These are phyloP conservation scores for Chrysolina oricalcia DNA, from an alignment of 2,888 invertebrate species.

Conservation along the genomic window DNA sequence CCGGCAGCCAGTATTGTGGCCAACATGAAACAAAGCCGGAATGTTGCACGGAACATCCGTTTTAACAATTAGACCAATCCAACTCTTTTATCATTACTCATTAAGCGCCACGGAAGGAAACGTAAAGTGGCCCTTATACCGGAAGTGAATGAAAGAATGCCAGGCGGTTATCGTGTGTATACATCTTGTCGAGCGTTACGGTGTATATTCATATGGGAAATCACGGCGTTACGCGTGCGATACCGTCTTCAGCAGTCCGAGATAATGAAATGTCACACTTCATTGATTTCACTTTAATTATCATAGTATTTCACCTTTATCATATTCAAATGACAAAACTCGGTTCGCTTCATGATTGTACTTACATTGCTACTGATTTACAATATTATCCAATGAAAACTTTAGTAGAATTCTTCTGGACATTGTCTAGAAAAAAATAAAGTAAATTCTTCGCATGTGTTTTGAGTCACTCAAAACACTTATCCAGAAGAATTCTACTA, in stretches of 20 bases:
- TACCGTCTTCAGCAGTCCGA: conserved; percentile 1
- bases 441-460: too few relatives aligned
- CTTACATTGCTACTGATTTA: too few relatives aligned
- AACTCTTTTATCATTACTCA: conserved; percentile 67
- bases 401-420: too few relatives aligned
- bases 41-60: conserved; percentile 68
- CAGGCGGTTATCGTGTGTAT: conserved; percentile 58
- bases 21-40: conserved; percentile 50
- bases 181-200: conserved; percentile 36
- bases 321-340: too few relatives aligned
- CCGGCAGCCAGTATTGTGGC: conserved; percentile 33
- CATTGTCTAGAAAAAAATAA: too few relatives aligned
- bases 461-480: too few relatives aligned
- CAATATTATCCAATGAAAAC: too few relatives aligned
- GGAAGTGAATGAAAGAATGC: conserved; percentile 63
- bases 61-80: conserved; percentile 69
- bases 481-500: too few relatives aligned
- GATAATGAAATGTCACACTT: neutral
- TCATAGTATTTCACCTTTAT: too few relatives aligned
- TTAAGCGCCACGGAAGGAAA: conserved; percentile 70
- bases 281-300: neutral
- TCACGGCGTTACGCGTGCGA: conserved; percentile 18
- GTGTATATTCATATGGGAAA: neutral
- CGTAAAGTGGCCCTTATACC: conserved; percentile 68
- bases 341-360: too few relatives aligned